A percentile compares a stretch with the other conserved stretches of the same genome.
These are phyloP conservation scores for Peromyscus aztecus DNA, from an alignment of 2,797 vertebrate genomes.

Conservation along the genomic window DNA sequence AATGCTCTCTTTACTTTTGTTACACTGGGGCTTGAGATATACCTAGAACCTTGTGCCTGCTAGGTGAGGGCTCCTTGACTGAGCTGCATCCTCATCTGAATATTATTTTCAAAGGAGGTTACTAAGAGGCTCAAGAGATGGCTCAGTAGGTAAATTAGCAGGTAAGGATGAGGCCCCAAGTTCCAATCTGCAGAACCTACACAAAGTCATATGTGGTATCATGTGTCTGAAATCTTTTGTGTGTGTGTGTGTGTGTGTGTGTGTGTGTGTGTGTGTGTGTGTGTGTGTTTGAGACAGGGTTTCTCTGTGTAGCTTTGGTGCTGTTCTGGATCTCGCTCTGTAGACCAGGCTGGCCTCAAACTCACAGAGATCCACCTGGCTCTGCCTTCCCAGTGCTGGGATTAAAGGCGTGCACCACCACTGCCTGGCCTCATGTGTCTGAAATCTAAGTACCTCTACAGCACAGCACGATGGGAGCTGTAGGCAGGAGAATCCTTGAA, in stretches of 20 bases:
- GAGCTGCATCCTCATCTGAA: neutral
- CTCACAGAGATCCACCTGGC: no score
- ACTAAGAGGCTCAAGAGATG: neutral
- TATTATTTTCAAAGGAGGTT: conserved; percentile 32
- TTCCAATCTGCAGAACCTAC: neutral
- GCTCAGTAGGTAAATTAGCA: neutral
- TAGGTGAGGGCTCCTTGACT: neutral
- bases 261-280: no score
- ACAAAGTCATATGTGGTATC: neutral
- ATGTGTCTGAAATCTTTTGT: no score
- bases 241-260: no score
- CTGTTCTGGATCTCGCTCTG: no score
- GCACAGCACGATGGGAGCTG: neutral
- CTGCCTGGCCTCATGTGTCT: neutral
- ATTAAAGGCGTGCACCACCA: no score
- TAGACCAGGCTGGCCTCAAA: no score
- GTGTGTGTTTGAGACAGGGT: no score
- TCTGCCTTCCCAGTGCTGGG: no score
- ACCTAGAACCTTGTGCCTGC: neutral
- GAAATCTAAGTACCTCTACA: neutral
- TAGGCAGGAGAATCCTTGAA: neutral
- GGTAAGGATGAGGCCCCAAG: neutral
- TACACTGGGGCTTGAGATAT: neutral
- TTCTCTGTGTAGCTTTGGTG: no score
- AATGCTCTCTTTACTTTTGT: neutral